Evolutionary conservation across 2,113 vertebrate genomes (phyloP).

Genomic region (Haemorhous mexicanus): DNA sequence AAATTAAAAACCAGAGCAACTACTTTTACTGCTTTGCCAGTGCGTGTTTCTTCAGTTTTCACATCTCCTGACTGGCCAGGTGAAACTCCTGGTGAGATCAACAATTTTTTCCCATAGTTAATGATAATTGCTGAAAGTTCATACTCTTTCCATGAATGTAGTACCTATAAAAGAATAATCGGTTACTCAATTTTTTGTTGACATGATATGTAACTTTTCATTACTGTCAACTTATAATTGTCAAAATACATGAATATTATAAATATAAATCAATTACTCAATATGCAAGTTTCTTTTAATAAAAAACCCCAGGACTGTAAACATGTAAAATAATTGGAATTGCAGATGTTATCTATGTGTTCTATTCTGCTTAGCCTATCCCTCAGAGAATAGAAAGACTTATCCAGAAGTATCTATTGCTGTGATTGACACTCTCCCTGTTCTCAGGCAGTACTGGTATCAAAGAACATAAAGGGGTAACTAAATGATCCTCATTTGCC

Average conservation of each 20-base stretch:
- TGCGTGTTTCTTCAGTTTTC: neutral
- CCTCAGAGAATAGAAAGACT: neutral
- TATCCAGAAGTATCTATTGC: neutral
- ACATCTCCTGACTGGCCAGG: neutral
- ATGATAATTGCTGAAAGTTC: slow-evolving; percentile 77
- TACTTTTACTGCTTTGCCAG: slow-evolving; percentile 49
- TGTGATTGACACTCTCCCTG: slow-evolving; percentile 4
- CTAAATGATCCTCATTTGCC: neutral
- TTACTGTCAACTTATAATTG: neutral
- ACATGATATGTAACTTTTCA: neutral
- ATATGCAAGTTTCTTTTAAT: neutral
- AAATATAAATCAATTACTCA: neutral
- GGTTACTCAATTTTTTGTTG: neutral
- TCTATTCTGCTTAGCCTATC: neutral
- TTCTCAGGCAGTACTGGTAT: neutral
- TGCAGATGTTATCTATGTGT: neutral
- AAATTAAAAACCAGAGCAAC: neutral
- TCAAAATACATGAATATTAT: neutral
- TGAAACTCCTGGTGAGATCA: slow-evolving; percentile 47
- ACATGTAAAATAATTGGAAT: neutral
- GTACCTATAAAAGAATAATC: slow-evolving; percentile 73
- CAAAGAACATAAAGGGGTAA: neutral
- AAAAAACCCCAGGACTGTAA: neutral
- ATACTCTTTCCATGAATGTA: slow-evolving; percentile 77
- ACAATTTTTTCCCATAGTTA: slow-evolving; percentile 80